A percentile compares a stretch with the other conserved stretches of the same genome.
Conservation (phyloP, 2,797 vertebrate species). For the Helicolenus hilgendorfi region DNA sequence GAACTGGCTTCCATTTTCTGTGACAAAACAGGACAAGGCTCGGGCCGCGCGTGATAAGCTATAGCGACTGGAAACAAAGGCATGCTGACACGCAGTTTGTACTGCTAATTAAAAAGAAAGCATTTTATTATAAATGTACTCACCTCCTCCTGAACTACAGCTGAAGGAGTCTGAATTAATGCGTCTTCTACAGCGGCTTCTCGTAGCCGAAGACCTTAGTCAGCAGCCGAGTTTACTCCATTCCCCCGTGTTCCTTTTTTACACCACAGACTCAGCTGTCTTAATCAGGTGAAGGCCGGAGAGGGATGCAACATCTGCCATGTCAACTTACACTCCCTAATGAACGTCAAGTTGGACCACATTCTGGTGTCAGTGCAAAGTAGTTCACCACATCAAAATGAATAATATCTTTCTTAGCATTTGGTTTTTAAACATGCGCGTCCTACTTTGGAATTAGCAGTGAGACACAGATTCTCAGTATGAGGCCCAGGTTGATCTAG, state of each 20-base stretch:
- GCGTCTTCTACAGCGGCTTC: slow-evolving; percentile 58
- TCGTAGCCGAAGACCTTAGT: slow-evolving; percentile 67
- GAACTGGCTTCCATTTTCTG: slow-evolving; percentile 23
- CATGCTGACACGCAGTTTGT: slow-evolving; percentile 60
- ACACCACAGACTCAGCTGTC: slow-evolving; percentile 61
- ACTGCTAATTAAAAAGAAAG: slow-evolving; percentile 72
- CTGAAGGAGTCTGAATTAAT: slow-evolving; percentile 69
- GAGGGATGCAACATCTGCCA: slow-evolving; percentile 65
- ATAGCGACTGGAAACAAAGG: slow-evolving; percentile 47
- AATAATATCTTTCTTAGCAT: slow-evolving; percentile 37
- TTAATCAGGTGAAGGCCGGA: slow-evolving; percentile 61
- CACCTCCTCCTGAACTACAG: slow-evolving; percentile 60
- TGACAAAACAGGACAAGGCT: slow-evolving; percentile 31
- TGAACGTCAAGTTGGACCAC: slow-evolving; percentile 60
- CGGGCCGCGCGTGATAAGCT: slow-evolving; percentile 35
- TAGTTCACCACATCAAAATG: slow-evolving; percentile 61
- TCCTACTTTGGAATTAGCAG: slow-evolving; percentile 63
- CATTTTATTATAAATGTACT: slow-evolving; percentile 71
- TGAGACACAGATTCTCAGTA: slow-evolving; percentile 18
- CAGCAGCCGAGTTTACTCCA: slow-evolving; percentile 66
- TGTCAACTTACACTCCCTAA: slow-evolving; percentile 55
- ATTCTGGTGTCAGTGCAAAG: slow-evolving; percentile 41
- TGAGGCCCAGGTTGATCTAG: slow-evolving; percentile 24
- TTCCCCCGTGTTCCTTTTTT: slow-evolving; percentile 54
- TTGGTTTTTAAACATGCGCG: slow-evolving; percentile 44